Base-by-base conservation (phyloP, 2,797 vertebrate species). In the Euthynnus affinis region DNA sequence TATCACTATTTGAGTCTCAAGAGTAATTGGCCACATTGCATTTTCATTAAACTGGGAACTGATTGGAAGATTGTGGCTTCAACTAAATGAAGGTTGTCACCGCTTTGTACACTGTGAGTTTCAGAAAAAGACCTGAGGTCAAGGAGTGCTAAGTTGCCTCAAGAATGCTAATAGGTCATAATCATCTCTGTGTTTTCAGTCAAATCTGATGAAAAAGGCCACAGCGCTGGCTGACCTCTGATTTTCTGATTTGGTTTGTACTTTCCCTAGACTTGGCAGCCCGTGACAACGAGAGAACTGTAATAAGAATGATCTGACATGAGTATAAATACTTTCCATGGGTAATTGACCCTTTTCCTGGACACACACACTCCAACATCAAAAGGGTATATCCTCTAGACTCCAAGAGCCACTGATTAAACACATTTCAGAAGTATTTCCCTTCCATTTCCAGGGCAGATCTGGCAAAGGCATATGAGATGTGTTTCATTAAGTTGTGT, bases 381-480 rank as follows among this genome's bases (percentile, higher is more conserved):
- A 96, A 96, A 96, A 89, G 91, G 82, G 70, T 87, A 86, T 89
- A 93, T 86, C 83, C 88, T 88, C 76, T 74, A 75, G 85, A 82
- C 88, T 88, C 85, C 71, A 78, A 85, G 78, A 83, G 76, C 64
- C 81, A 81, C 88, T 88, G 91, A 93, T 91, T 90, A 92, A 91
- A 92, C 88, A 94, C 94, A 94, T 93, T 91, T 92, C 88, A 94
- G 51, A 95, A 80, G 82, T 82, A 91, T 91, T 90, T 92, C 78
- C 82, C 76, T 83, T 84, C 64, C 61, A 71, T 56, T 89, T 89
- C 73, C 73, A 80, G 78, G 58, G 52, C 58, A 83, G 74, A 81
- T 89, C 83, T 81, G 83, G 74, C 71, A 68, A 76, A 80, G 37
- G 49, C 81, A 69, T 76, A 83, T 27, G 61, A 82, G 80, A 90